phyloP scores from a whole-genome alignment of 2,888 invertebrate species.

The Marasmarcha lunaedactyla region DNA sequence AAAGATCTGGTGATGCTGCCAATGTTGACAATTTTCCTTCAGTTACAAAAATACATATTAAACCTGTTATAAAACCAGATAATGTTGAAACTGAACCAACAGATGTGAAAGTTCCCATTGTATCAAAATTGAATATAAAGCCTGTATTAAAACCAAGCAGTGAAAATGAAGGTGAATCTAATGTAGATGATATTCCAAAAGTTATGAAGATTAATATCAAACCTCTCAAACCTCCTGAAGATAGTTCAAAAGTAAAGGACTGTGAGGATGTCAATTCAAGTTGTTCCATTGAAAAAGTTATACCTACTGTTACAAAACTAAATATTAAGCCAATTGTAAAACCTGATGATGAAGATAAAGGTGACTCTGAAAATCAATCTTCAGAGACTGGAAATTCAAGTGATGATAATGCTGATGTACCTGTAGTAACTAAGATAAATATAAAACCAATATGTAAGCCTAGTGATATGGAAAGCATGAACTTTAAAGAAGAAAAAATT shows the following conservation, averaged over 20 bases:
- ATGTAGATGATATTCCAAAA: slow-evolving; percentile 61
- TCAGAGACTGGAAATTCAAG: slow-evolving; percentile 59
- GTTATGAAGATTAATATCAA: slow-evolving; percentile 66
- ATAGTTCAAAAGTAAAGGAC: slow-evolving; percentile 52
- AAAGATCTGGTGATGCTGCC: slow-evolving; percentile 26
- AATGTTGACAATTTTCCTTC: slow-evolving; percentile 56
- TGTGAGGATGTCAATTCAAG: slow-evolving; percentile 51
- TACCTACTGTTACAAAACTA: slow-evolving; percentile 63
- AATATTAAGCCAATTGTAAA: slow-evolving; percentile 70
- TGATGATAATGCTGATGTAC: slow-evolving; percentile 51
- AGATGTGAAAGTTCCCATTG: slow-evolving; percentile 53
- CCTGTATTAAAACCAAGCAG: slow-evolving; percentile 47
- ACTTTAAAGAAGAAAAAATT: slow-evolving; percentile 7
- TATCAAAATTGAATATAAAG: slow-evolving; percentile 70
- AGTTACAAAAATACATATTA: slow-evolving; percentile 69
- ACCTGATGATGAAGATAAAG: slow-evolving; percentile 45
- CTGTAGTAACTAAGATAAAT: slow-evolving; percentile 34
- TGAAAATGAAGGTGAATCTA: slow-evolving; percentile 28
- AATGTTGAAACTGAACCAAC: slow-evolving; percentile 23
- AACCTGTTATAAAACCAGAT: slow-evolving; percentile 62
- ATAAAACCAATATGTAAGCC: slow-evolving; percentile 39
- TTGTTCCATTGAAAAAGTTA: slow-evolving; percentile 38
- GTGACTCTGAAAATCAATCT: slow-evolving; percentile 55
- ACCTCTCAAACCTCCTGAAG: slow-evolving; percentile 57
- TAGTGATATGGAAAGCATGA: slow-evolving; percentile 14